Percentiles rank a stretch among this genome's conserved stretches.
Evolutionary conservation across 2,888 invertebrate species (phyloP).

Genomic region (Ganaspis brasiliensis): DNA sequence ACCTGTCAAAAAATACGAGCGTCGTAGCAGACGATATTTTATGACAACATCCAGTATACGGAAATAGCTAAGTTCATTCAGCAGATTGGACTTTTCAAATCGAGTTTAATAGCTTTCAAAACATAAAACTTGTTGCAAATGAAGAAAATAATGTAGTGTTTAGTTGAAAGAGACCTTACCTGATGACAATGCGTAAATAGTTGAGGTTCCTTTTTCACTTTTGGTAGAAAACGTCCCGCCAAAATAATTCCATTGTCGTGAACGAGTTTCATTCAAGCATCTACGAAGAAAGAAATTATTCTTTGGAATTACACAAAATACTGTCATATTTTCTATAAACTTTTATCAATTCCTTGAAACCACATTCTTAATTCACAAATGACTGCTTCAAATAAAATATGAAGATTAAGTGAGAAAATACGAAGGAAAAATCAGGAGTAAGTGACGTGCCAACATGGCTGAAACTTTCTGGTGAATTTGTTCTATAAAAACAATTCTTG

Average conservation of each 20-base stretch:
- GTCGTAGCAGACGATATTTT: too few relatives aligned
- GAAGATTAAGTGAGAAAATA: too few relatives aligned
- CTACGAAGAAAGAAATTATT: background rate
- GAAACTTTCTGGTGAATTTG: too few relatives aligned
- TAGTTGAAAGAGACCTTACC: conserved; percentile 65
- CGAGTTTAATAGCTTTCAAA: background rate
- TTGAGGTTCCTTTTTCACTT: conserved; percentile 61
- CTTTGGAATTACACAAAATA: background rate
- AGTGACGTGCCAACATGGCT: too few relatives aligned
- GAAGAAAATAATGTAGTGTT: background rate
- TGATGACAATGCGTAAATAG: conserved; percentile 77
- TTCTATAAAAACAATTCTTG: too few relatives aligned
- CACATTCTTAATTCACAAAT: background rate
- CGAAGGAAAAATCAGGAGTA: too few relatives aligned
- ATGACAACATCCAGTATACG: too few relatives aligned
- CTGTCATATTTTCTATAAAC: conserved; percentile 4
- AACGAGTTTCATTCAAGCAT: background rate
- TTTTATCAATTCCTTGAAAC: background rate
- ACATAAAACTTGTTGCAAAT: too few relatives aligned
- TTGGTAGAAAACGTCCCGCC: conserved; percentile 49
- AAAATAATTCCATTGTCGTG: conserved; percentile 11
- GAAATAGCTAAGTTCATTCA: too few relatives aligned
- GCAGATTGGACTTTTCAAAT: background rate
- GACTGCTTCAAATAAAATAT: background rate
- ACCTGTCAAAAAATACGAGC: too few relatives aligned